Evolutionary conservation across 2,797 vertebrate genomes (phyloP).

Genomic region (Synaphobranchus kaupii): DNA sequence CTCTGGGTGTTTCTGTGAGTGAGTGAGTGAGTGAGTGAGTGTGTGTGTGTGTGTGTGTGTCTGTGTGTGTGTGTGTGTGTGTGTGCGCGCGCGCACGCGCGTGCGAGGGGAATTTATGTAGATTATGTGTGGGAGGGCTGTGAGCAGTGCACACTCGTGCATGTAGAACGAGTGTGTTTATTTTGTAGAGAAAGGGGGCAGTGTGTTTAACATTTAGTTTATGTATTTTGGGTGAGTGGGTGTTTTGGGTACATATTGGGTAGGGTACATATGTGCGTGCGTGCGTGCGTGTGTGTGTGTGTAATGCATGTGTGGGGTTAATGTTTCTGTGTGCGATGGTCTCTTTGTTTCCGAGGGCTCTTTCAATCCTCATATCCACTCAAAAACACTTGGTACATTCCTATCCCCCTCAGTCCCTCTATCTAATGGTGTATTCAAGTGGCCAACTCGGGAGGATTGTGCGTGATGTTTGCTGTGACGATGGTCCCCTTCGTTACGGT

Average conservation of each 20-base stretch:
- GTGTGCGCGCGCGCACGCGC: too few relatives aligned
- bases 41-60: background rate
- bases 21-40: background rate
- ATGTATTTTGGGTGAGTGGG: background rate
- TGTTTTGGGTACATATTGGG: background rate
- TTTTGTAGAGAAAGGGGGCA: background rate
- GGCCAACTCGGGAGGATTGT: too few relatives aligned
- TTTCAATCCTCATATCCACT: background rate
- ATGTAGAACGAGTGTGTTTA: background rate
- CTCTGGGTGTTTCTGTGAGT: background rate
- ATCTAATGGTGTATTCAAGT: too few relatives aligned
- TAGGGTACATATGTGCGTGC: too few relatives aligned
- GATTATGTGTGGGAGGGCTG: constrained; percentile 3
- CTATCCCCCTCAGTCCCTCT: constrained; percentile 19
- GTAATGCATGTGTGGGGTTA: background rate
- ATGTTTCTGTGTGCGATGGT: background rate
- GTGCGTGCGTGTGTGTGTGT: background rate
- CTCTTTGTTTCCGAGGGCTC: background rate
- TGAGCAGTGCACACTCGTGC: background rate
- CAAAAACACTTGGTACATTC: constrained; percentile 12
- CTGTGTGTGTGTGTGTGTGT: background rate
- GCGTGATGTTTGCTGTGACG: too few relatives aligned
- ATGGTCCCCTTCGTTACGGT: too few relatives aligned
- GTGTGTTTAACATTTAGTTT: constrained; percentile 9
- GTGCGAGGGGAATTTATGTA: constrained; percentile 3